These are phyloP conservation scores for Ischnura elegans DNA, from an alignment of 2,888 invertebrate genomes.

Conservation along the genomic window DNA sequence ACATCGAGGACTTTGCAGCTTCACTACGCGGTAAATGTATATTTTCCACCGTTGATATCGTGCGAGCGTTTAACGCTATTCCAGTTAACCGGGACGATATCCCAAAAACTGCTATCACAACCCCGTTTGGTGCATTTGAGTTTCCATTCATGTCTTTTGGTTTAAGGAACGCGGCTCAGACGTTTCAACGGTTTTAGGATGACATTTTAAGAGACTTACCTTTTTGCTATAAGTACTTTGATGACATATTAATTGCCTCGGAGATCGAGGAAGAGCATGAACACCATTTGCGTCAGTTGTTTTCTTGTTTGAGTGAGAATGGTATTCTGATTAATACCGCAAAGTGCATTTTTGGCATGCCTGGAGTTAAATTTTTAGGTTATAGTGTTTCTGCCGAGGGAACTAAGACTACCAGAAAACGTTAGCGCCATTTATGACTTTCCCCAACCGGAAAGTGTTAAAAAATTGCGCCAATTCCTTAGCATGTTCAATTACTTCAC, in stretches of 20 bases:
- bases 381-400: too few relatives aligned
- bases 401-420: too few relatives aligned
- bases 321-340: too few relatives aligned
- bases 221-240: too few relatives aligned
- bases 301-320: too few relatives aligned
- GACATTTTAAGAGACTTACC: too few relatives aligned
- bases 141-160: constrained; percentile 69
- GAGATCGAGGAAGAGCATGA: not conserved
- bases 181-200: constrained; percentile 68
- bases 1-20: constrained; percentile 72
- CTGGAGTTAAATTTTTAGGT: too few relatives aligned
- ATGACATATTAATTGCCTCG: constrained; percentile 47
- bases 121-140: constrained; percentile 68
- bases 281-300: not conserved
- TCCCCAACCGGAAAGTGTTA: too few relatives aligned
- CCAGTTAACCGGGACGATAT: constrained; percentile 69
- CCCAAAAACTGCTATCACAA: constrained; percentile 46
- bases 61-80: constrained; percentile 72
- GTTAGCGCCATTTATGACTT: too few relatives aligned
- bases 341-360: too few relatives aligned
- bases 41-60: constrained; percentile 69
- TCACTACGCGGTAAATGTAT: constrained; percentile 71
- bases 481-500: too few relatives aligned
- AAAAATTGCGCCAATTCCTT: too few relatives aligned
- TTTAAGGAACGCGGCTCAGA: constrained; percentile 66